Evolutionary conservation across 1,140 invertebrate species (phyloP).

Genomic region (Hylaeus anthracinus): DNA sequence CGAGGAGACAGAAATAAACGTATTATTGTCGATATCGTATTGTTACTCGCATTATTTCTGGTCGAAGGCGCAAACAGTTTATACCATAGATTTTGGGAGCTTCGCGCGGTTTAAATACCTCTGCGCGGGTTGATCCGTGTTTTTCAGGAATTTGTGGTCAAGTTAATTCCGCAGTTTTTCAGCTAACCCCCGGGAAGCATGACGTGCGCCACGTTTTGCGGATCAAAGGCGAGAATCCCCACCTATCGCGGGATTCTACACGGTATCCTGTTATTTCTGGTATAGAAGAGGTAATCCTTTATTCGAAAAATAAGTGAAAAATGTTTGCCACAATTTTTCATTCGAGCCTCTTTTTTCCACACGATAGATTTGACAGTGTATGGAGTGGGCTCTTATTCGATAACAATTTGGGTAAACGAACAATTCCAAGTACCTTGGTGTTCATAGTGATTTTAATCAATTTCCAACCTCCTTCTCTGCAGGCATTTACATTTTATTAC

Average conservation of each 20-base stretch:
- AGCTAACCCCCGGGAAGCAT: conserved; percentile 21
- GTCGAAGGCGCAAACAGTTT: background rate
- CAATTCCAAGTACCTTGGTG: too few species aligned
- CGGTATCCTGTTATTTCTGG: background rate
- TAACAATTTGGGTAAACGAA: too few species aligned
- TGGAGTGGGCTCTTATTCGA: too few species aligned
- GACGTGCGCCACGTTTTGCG: background rate
- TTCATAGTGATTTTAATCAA: too few species aligned
- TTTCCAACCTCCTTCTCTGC: too few species aligned
- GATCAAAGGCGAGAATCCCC: conserved; percentile 22
- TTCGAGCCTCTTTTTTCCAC: too few species aligned
- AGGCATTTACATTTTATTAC: too few species aligned
- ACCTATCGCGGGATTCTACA: background rate
- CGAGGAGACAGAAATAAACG: background rate
- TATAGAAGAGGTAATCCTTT: too few species aligned
- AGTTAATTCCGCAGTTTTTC: conserved; percentile 29
- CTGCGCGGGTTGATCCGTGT: background rate
- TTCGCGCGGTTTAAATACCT: background rate
- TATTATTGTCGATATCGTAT: conserved; percentile 2
- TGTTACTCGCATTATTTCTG: background rate
- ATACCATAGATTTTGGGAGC: background rate
- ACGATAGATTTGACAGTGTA: too few species aligned
- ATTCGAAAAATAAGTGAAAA: too few species aligned
- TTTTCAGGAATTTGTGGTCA: conserved; percentile 18
- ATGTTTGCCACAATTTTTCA: too few species aligned